A percentile compares a stretch with the other conserved stretches of the same genome.
phyloP scores from a whole-genome alignment of 2,888 invertebrate species.

The Drosophila yooni region DNA sequence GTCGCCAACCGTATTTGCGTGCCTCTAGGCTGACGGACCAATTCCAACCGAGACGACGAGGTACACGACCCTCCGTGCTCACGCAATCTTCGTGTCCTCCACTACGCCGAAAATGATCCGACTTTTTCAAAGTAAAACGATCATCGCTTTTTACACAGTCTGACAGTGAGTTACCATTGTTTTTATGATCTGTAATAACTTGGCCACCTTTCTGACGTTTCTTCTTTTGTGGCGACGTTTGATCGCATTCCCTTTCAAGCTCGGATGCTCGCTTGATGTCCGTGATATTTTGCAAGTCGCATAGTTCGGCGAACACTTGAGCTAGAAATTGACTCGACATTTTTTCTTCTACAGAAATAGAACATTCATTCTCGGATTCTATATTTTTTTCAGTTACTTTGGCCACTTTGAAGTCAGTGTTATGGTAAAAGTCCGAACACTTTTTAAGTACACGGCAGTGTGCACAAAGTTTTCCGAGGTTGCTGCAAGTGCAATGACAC shows the following conservation, averaged over 20 bases:
- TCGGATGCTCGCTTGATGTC: constrained; percentile 53
- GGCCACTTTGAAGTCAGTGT: constrained; percentile 24
- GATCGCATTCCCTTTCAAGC: constrained; percentile 57
- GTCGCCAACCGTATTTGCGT: constrained; percentile 80
- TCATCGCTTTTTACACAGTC: neutral
- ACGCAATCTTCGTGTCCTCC: constrained; percentile 87
- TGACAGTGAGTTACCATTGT: neutral
- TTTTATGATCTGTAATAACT: neutral
- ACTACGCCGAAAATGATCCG: neutral
- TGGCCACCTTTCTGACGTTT: neutral
- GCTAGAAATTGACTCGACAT: constrained; percentile 78
- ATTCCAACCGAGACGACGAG: constrained; percentile 89
- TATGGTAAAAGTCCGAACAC: constrained; percentile 71
- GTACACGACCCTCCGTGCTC: constrained; percentile 86
- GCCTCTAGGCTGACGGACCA: constrained; percentile 85
- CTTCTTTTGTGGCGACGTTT: neutral
- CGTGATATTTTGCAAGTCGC: constrained; percentile 75
- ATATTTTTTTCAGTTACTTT: constrained; percentile 29
- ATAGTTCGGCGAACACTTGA: constrained; percentile 80
- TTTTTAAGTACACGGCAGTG: constrained; percentile 80
- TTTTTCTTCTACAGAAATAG: constrained; percentile 17
- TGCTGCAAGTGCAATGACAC: constrained; percentile 76
- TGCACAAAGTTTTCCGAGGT: constrained; percentile 75
- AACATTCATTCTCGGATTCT: constrained; percentile 51
- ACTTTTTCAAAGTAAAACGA: no score